Conservation (phyloP, 2,113 vertebrate genomes). For the Ptilonorhynchus violaceus region DNA sequence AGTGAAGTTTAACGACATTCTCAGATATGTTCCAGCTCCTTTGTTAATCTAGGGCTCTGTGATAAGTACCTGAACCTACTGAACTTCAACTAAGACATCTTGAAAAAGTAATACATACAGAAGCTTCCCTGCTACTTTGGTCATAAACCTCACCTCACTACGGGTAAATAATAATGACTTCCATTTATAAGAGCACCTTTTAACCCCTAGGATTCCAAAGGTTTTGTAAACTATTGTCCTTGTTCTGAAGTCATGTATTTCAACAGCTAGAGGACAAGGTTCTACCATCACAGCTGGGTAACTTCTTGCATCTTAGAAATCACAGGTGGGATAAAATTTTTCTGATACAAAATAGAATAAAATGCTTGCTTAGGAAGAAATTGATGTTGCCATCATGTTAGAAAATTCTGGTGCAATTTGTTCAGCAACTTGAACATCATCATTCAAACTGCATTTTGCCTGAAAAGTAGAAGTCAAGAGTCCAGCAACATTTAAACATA, state of each 20-base stretch:
- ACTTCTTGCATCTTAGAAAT: background rate
- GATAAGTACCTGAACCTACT: background rate
- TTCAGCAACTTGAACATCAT: background rate
- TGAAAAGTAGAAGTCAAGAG: background rate
- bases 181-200: background rate
- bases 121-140: background rate
- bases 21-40: background rate
- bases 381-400: background rate
- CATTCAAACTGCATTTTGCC: background rate
- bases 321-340: background rate
- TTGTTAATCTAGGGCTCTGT: background rate
- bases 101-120: background rate
- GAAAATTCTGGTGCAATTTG: background rate
- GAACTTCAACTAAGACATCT: constrained; percentile 14
- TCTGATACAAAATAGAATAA: background rate
- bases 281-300: background rate
- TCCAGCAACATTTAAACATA: background rate
- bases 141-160: background rate
- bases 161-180: background rate
- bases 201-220: background rate
- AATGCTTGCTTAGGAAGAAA: background rate
- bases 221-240: background rate
- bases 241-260: background rate
- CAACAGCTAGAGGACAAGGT: background rate
- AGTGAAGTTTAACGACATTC: constrained; percentile 38